Evolutionary conservation across 1,140 invertebrate species (phyloP).

Genomic region (Radopholus similis): DNA sequence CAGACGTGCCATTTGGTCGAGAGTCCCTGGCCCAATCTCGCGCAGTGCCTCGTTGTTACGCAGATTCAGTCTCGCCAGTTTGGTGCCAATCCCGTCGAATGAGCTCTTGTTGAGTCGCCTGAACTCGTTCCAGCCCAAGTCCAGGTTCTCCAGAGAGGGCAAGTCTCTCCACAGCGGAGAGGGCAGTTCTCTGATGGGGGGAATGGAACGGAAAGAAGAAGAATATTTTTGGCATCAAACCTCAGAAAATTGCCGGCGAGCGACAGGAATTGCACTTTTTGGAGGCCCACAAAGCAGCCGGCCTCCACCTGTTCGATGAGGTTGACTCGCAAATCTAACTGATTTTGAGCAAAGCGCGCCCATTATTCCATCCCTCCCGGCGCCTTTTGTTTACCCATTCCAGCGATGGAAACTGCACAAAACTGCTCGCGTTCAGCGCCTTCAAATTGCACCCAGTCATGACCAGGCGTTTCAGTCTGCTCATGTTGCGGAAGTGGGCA

Average conservation of each 20-base stretch:
- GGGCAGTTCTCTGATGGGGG: conserved; percentile 4
- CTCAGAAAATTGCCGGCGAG: conserved; percentile 40
- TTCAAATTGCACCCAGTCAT: conserved; percentile 36
- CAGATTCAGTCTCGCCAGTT: conserved; percentile 21
- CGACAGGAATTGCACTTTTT: conserved; percentile 29
- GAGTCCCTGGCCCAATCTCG: conserved; percentile 22
- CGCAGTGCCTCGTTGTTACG: conserved; percentile 27
- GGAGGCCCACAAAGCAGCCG: conserved; percentile 13
- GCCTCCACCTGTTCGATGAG: conserved; percentile 30
- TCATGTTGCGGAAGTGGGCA: conserved; percentile 16
- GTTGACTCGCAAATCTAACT: conserved; percentile 40
- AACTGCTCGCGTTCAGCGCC: conserved; percentile 15
- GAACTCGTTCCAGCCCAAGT: conserved; percentile 40
- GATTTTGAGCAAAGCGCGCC: too few species aligned
- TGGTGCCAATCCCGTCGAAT: conserved; percentile 20
- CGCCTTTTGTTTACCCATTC: conserved; percentile 27
- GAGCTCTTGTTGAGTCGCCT: conserved; percentile 13
- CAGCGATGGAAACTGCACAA: conserved; percentile 15
- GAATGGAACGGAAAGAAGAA: background rate
- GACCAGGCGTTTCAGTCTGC: conserved; percentile 19
- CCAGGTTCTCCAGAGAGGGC: conserved; percentile 23
- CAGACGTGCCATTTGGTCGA: conserved; percentile 19
- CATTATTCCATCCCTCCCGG: too few species aligned
- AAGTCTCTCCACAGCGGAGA: conserved; percentile 28
- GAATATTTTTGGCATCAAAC: conserved; percentile 7